A percentile compares a stretch with the other conserved stretches of the same genome.
These are phyloP conservation scores for Microcebus jonahi DNA, from an alignment of 2,113 vertebrate species.

Conservation along the genomic window DNA sequence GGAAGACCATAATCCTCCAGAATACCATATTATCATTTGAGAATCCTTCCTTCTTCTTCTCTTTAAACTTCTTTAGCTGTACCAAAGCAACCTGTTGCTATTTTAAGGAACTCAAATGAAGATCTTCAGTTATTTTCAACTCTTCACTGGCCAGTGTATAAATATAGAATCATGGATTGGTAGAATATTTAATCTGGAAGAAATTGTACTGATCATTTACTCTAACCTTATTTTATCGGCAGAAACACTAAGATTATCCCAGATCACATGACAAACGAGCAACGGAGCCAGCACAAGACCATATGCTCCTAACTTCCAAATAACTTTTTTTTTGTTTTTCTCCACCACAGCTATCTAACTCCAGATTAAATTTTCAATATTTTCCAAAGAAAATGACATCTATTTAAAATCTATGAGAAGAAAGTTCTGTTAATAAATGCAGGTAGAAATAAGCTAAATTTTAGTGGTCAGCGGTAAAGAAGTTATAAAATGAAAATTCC, in stretches of 20 bases:
- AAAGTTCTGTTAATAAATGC: slow-evolving; percentile 1
- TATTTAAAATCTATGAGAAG: slow-evolving; percentile 1
- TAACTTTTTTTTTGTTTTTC: background rate
- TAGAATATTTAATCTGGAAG: background rate
- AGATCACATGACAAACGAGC: background rate
- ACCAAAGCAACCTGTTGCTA: background rate
- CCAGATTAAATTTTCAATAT: slow-evolving; percentile 29
- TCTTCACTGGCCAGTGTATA: background rate
- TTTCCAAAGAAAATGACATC: background rate
- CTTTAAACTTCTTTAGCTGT: background rate
- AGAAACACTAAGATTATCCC: background rate
- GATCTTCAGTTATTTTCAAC: background rate
- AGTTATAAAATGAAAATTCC: background rate
- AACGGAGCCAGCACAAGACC: background rate
- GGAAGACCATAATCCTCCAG: background rate
- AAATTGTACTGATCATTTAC: background rate
- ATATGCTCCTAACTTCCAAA: background rate
- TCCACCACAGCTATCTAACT: background rate
- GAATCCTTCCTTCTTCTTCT: background rate
- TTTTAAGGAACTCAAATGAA: background rate
- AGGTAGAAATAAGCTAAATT: background rate
- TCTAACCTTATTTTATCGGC: background rate
- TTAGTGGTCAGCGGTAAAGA: background rate
- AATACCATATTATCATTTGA: background rate
- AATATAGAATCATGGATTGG: background rate